A percentile compares a stretch with the other conserved stretches of the same genome.
Evolutionary conservation across 2,888 invertebrate species (phyloP).

Genomic region (Gymnosoma rotundatum): DNA sequence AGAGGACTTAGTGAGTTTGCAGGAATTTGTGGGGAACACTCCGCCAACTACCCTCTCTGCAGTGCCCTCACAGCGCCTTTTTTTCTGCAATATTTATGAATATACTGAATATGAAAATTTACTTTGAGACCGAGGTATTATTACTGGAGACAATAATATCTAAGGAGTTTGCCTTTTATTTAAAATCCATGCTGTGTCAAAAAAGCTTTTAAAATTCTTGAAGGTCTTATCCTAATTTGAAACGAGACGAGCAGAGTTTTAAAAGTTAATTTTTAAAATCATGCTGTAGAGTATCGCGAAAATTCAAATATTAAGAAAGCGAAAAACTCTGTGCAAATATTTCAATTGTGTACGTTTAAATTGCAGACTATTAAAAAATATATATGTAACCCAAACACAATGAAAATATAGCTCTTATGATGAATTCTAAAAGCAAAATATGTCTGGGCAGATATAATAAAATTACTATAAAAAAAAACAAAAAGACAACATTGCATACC

Average conservation of each 20-base stretch:
- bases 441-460: slow-evolving; percentile 43
- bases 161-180: too few relatives aligned
- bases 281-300: background rate
- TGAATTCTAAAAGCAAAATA: slow-evolving; percentile 40
- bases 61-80: too few relatives aligned
- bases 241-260: background rate
- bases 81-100: too few relatives aligned
- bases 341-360: slow-evolving; percentile 36
- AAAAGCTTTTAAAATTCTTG: too few relatives aligned
- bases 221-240: background rate
- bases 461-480: background rate
- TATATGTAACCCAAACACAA: slow-evolving; percentile 50
- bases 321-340: slow-evolving; percentile 7
- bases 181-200: too few relatives aligned
- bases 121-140: too few relatives aligned
- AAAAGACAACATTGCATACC: slow-evolving; percentile 32
- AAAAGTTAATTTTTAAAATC: background rate
- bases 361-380: slow-evolving; percentile 42
- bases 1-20: too few relatives aligned
- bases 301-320: slow-evolving; percentile 9
- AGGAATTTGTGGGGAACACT: too few relatives aligned
- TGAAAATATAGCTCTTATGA: slow-evolving; percentile 53
- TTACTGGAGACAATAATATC: too few relatives aligned
- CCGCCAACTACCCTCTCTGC: too few relatives aligned
- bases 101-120: too few relatives aligned